Conservation (phyloP, 1,140 invertebrate species). For the Zaprionus africanus region DNA sequence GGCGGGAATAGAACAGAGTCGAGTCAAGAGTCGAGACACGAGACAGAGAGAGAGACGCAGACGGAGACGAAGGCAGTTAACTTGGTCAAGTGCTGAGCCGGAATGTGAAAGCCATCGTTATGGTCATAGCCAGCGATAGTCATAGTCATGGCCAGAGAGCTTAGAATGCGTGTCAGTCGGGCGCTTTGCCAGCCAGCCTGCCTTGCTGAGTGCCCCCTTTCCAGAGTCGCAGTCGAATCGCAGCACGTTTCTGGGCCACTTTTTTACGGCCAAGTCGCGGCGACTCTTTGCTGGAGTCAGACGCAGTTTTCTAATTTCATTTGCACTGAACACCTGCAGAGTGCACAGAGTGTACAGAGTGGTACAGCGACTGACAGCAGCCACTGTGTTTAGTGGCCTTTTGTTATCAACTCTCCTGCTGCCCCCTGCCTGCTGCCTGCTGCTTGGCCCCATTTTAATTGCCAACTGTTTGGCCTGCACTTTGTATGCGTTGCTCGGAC, state of each 20-base stretch:
- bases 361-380: slow-evolving; percentile 7
- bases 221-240: slow-evolving; percentile 1
- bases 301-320: slow-evolving; percentile 70
- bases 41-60: slow-evolving; percentile 1
- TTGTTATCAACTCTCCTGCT: not conserved
- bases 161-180: slow-evolving; percentile 68
- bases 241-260: slow-evolving; percentile 35
- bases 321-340: slow-evolving; percentile 50
- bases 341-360: not conserved
- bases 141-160: slow-evolving; percentile 30
- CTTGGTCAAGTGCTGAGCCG: slow-evolving; percentile 72
- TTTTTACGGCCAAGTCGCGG: slow-evolving; percentile 39
- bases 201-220: not conserved
- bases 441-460: slow-evolving; percentile 75
- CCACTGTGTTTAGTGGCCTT: slow-evolving; percentile 20
- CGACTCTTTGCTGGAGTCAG: slow-evolving; percentile 13
- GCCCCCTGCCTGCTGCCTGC: slow-evolving; percentile 42
- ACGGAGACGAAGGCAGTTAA: slow-evolving; percentile 40
- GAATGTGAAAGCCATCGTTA: slow-evolving; percentile 76
- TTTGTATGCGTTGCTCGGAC: slow-evolving; percentile 66
- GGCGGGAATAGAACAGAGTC: slow-evolving; percentile 37
- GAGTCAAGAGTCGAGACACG: not conserved
- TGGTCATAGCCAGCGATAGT: slow-evolving; percentile 46
- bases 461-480: slow-evolving; percentile 65
- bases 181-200: slow-evolving; percentile 12